Evolutionary conservation across 1,140 invertebrate species (phyloP), one percentile per base, ranked within the genome.

Genomic region (Sarcophaga peregrina): DNA sequence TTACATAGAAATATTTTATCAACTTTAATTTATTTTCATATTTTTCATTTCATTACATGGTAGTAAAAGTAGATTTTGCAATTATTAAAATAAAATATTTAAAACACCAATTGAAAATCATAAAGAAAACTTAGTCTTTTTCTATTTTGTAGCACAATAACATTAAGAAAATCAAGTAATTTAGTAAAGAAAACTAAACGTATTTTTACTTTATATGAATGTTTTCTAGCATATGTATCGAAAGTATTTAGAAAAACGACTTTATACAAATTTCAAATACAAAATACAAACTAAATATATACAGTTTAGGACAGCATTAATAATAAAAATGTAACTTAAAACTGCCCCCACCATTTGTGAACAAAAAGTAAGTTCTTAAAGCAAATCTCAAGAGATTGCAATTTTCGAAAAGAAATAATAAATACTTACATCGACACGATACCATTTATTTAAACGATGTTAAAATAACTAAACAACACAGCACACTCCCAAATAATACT

Each of bases 291-390:
- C 13, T n/a, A 58, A 58, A 58, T 58, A 37, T 58, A 58, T 15
- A n/a, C 15, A 15, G 15, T 58, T 58, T n/a, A n/a, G n/a, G n/a
- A n/a, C 11, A 58, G 15, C 15, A 58, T n/a, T 58, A 58, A 58
- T 58, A n/a, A 37, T 37, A 37, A 37, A 37, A 58, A 58, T 13
- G 54, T 15, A n/a, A 58, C n/a, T 58, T n/a, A 13, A 58, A 58
- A 68, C 62, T 68, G 62, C 62, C 62, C 62, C 62, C 62, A 68
- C 62, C 62, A 68, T n/a, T 68, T 68, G 62, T 68, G 62, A 68
- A 68, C 17, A 68, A 20, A 25, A 9, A 68, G 20, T 37, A 37
- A 37, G 4, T 37, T 37, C 54, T n/a, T 58, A 68, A 13, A 68
- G 20, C 7, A 68, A 68, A 68, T 68, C n/a, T 68, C 62, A 68